These are phyloP conservation scores for Chaenocephalus aceratus DNA, from an alignment of 2,113 vertebrate species.

Conservation along the genomic window DNA sequence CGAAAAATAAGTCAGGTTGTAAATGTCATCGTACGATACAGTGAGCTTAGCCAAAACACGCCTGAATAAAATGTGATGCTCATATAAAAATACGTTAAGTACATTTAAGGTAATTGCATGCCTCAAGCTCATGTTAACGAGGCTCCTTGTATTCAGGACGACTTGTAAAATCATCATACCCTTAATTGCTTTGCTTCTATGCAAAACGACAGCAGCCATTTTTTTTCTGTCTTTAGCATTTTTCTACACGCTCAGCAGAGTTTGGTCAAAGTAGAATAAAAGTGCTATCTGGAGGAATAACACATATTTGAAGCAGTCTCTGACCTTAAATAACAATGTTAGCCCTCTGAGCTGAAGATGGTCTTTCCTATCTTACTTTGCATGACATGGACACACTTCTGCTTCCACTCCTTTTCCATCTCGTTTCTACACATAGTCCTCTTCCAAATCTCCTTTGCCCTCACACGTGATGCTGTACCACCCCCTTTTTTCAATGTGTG, in stretches of 20 bases:
- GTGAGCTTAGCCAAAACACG: background rate
- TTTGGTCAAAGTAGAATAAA: slow-evolving; percentile 57
- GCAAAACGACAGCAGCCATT: background rate
- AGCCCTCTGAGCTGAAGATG: slow-evolving; percentile 65
- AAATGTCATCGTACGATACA: background rate
- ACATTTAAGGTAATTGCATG: background rate
- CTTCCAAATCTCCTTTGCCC: background rate
- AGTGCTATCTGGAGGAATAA: slow-evolving; percentile 67
- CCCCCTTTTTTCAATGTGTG: slow-evolving; percentile 8
- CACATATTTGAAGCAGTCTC: slow-evolving; percentile 55
- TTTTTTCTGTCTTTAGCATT: background rate
- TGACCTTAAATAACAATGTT: slow-evolving; percentile 60
- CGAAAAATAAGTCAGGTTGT: slow-evolving; percentile 1
- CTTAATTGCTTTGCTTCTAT: slow-evolving; percentile 15
- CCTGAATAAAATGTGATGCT: background rate
- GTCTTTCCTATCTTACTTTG: slow-evolving; percentile 64
- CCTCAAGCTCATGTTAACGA: slow-evolving; percentile 7
- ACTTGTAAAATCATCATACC: background rate
- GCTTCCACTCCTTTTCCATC: slow-evolving; percentile 19
- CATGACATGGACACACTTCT: slow-evolving; percentile 59
- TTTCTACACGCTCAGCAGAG: slow-evolving; percentile 16
- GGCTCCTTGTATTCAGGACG: slow-evolving; percentile 23
- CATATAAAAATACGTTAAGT: background rate
- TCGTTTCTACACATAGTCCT: slow-evolving; percentile 24
- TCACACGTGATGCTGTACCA: background rate